Evolutionary conservation across 2,888 invertebrate genomes (phyloP), one percentile per base, ranked within the genome.

Genomic region (Coelogynopora nodosa): DNA sequence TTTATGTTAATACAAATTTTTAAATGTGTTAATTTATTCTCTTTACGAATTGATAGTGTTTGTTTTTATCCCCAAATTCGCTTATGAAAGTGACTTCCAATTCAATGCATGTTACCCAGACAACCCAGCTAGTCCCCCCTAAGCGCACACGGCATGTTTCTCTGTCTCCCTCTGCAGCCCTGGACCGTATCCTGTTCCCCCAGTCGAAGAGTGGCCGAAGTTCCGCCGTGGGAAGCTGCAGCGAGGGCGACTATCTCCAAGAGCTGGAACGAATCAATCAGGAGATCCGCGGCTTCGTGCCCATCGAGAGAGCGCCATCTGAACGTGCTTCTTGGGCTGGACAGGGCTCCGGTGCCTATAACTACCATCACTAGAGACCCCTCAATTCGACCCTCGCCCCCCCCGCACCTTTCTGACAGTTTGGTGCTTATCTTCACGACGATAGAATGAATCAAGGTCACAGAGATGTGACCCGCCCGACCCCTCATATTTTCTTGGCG

Each of bases 201-300:
- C 84, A 84, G 67, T 27, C 84, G 0, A 31, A 84, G 84, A 49
- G 31, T 23, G 84, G 84, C 67, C 84, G 84, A n/a, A 84, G 80
- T 10, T 84, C 84, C 0, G 84, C 84, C 67, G 29, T 84, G 84
- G 84, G 84, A 31, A 84, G 84, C 84, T 84, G 84, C 67, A 74
- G 29, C 23, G 84, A 84, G 67, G 84, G 84, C 2, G 84, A 90
- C 82, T 90, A 90, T 87, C 89, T 90, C 31, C 89, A 90, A 86
- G 90, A 91, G 87, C 90, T 91, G 18, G 90, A 91, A 88, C 88
- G 90, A 67, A 90, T 91, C 86, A 89, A 90, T 28, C 89, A 89
- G 85, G 90, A 91, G 88, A 88, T 90, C 67, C 89, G 90, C 0
- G 91, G 90, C 26, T 91, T 91, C 88, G 90, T 90, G 86, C 91